Conservation (phyloP, 2,113 vertebrate genomes). For the Cavia porcellus region DNA sequence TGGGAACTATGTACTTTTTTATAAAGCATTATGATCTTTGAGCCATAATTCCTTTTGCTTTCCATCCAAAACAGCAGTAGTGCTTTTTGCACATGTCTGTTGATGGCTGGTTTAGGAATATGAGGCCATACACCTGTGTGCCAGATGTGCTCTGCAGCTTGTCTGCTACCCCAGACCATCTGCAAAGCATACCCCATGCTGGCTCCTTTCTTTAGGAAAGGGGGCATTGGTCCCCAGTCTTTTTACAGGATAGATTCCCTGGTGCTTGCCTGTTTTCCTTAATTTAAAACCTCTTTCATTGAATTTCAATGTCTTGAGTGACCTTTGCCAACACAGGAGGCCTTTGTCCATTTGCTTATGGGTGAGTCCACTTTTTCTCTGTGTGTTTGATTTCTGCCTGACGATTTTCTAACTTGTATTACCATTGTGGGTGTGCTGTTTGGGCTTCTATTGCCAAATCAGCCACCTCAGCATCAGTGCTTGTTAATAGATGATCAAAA, state of each 20-base stretch:
- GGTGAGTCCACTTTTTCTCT: conserved; percentile 63
- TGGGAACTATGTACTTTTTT: background rate
- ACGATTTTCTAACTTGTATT: conserved; percentile 22
- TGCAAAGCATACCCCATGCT: conserved; percentile 77
- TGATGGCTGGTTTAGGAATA: conserved; percentile 50
- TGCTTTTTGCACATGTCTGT: conserved; percentile 26
- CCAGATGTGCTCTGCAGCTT: conserved; percentile 75
- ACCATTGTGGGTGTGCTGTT: conserved; percentile 43
- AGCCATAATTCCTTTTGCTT: conserved; percentile 66
- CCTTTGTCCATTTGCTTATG: conserved; percentile 65
- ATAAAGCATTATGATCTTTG: conserved; percentile 39
- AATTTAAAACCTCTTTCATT: conserved; percentile 77
- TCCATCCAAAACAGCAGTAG: conserved; percentile 60
- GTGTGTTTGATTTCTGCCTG: conserved; percentile 51
- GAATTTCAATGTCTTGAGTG: conserved; percentile 80
- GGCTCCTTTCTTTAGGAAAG: conserved; percentile 68
- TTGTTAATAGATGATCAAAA: conserved; percentile 76
- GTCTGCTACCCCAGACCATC: conserved; percentile 39
- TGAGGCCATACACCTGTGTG: conserved; percentile 75
- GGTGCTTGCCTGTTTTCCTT: conserved; percentile 77
- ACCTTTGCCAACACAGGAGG: conserved; percentile 78
- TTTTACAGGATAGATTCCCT: conserved; percentile 71
- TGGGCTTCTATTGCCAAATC: conserved; percentile 37
- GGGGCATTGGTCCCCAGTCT: conserved; percentile 65
- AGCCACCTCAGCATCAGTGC: conserved; percentile 62